Base-by-base conservation (phyloP, 2,888 invertebrate genomes). In the Phyllotreta striolata region DNA sequence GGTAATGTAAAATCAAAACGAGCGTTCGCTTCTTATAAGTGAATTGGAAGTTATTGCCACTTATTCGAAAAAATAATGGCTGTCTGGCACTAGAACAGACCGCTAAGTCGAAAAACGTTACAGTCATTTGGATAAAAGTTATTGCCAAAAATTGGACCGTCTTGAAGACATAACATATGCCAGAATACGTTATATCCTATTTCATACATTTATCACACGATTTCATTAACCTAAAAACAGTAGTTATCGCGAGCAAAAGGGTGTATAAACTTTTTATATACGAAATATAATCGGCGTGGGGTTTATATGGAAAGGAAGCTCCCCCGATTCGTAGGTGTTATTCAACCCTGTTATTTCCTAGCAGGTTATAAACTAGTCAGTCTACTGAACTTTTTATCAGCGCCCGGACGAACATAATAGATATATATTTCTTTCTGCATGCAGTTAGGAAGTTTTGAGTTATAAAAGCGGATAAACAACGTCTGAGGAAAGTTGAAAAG, bases 391-490 rank as follows among this genome's bases (percentile, higher is more conserved):
- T 66, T 66, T 66, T 66, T 66, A 66, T 66, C 66, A 57, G 55
- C 57, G 10, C 63, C 54, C 57, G 55, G 63, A 49, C 60, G 41
- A 61, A 57, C 66, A n/a, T n/a, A 66, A 63, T 63, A 61, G 57
- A 66, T 63, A 52, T 24, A 24, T 66, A 66, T 66, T 66, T 64
- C 60, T 66, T 68, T 69, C 69, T 72, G 70, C 64, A 70, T 73
- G 64, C 63, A 66, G 64, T 61, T 56, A 43, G 57, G 44, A 70
- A 67, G 64, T 67, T 67, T 65, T 58, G 62, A 57, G 52, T 64
- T 58, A 64, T 66, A 68, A 65, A 69, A 66, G 66, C 66, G 70
- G 69, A 71, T 68, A 70, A 63, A 56, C 63, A 63, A 63, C 58
- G 66, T 63, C 63, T 63, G 49, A 56, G 43, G 34, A 51, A 56